Evolutionary conservation across 2,113 vertebrate species (phyloP), one percentile per base, ranked within the genome.

Genomic region (Rhadina sibilatrix): DNA sequence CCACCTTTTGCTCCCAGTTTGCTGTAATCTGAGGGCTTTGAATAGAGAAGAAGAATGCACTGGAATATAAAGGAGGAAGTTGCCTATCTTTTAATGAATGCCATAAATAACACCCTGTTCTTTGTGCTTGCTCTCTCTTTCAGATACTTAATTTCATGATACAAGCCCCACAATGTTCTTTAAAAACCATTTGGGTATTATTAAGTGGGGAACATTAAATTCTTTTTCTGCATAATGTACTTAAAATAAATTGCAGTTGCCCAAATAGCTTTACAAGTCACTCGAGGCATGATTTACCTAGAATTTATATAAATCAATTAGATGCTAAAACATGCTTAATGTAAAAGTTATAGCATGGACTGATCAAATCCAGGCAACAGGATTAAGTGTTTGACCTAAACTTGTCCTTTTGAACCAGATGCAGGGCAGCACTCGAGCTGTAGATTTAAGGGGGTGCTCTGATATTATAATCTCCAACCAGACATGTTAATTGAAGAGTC

Each of bases 131-230:
- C 31, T 78, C 16, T 72, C 15, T 84, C 66, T 96, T 88, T 91
- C 60, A 86, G 31, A 56, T 40, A 49, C 50, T 71, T 47, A 78
- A 70, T 86, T 89, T 57, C 52, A 28, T 53, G 46, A 86, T 82
- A 76, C 28, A 64, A 82, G 18, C 27, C 70, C 37, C 87, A 68
- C 61, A 69, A 31, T 44, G 54, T 92, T 96, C 82, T 92, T 91
- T 86, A 90, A 95, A 94, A 96, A 92, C 27, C 79, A 60, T 86
- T 93, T 96, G 87, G 72, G 87, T 78, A 88, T 93, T 96, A 92
- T 93, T 92, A 96, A 86, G 74, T 56, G 60, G 42, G 46, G 68
- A 92, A 78, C 91, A 83, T 90, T 68, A 65, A 91, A 94, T 91
- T 86, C 35, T 79, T 65, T 93, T 85, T 70, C 68, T 81, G 28